phyloP scores from a whole-genome alignment of 2,113 vertebrate species.

The Aphyosemion australe region DNA sequence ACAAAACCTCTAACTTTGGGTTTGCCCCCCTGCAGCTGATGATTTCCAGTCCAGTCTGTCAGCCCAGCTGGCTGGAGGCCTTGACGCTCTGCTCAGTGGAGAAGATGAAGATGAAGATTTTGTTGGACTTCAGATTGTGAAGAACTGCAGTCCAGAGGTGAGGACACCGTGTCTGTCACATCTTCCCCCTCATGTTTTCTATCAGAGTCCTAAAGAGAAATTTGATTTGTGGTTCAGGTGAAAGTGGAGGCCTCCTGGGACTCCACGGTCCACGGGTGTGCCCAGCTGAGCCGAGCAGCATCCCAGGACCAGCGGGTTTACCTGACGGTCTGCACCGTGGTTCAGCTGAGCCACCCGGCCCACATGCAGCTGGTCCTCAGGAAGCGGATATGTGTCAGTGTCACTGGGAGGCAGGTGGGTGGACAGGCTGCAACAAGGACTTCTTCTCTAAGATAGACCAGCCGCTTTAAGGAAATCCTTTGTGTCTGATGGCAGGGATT shows the following conservation, averaged over 20 bases:
- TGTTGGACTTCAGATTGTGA: constrained; percentile 83
- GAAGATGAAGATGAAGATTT: constrained; percentile 90
- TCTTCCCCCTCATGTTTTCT: not conserved
- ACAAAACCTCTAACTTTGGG: not conserved
- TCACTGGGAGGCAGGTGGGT: constrained; percentile 70
- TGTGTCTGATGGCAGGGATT: constrained; percentile 82
- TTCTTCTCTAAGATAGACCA: not conserved
- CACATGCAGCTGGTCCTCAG: constrained; percentile 91
- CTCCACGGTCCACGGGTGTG: constrained; percentile 87
- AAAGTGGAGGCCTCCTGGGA: constrained; percentile 95
- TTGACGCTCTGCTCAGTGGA: constrained; percentile 85
- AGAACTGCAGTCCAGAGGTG: constrained; percentile 81
- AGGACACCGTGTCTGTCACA: not conserved
- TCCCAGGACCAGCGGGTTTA: constrained; percentile 86
- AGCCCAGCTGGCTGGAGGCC: constrained; percentile 81
- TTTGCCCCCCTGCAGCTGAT: constrained; percentile 75
- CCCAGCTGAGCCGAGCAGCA: constrained; percentile 85
- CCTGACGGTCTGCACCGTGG: constrained; percentile 83
- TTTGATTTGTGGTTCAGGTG: constrained; percentile 73
- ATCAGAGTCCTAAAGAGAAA: not conserved
- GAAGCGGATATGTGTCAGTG: constrained; percentile 91
- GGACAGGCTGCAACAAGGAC: not conserved
- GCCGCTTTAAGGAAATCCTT: not conserved
- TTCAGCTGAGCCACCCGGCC: constrained; percentile 92
- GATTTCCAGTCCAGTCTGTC: constrained; percentile 67